Percentiles rank a stretch among this genome's conserved stretches.
Evolutionary conservation across 1,140 invertebrate genomes (phyloP).

Genomic region (Drosophila tropicalis): DNA sequence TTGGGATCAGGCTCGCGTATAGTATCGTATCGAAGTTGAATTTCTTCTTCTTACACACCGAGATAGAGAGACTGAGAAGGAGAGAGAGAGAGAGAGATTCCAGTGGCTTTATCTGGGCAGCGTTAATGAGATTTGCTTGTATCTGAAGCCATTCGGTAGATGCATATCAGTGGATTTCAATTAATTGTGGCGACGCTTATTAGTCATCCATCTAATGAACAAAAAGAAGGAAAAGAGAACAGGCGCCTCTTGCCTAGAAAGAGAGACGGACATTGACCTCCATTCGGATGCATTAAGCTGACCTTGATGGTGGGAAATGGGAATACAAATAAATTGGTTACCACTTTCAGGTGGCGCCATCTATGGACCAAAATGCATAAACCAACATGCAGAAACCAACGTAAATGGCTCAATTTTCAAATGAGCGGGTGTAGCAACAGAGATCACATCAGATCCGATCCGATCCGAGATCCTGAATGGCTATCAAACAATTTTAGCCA

Average conservation of each 20-base stretch:
- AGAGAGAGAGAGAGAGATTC: conserved; percentile 73
- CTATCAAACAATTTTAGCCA: conserved; percentile 41
- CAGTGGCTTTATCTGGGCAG: conserved; percentile 78
- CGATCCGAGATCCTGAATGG: not conserved
- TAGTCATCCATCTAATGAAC: conserved; percentile 79
- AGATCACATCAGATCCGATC: conserved; percentile 7
- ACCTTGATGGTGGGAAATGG: conserved; percentile 39
- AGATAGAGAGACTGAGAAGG: not conserved
- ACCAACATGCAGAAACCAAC: conserved; percentile 21
- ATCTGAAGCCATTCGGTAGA: conserved; percentile 80
- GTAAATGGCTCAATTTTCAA: conserved; percentile 58
- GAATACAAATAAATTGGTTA: not conserved
- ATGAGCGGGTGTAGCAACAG: conserved; percentile 18
- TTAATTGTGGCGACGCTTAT: conserved; percentile 82
- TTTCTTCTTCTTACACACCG: not conserved
- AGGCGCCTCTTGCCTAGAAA: conserved; percentile 39
- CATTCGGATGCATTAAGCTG: conserved; percentile 7
- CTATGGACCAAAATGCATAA: conserved; percentile 1
- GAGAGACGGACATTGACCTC: conserved; percentile 12
- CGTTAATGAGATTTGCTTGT: conserved; percentile 82
- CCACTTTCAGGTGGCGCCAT: not conserved
- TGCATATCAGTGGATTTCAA: conserved; percentile 79
- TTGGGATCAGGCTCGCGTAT: not conserved
- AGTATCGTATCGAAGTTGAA: conserved; percentile 8
- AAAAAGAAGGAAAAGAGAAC: conserved; percentile 59